phyloP scores from a whole-genome alignment of 2,888 invertebrate genomes.

The Drosophila dives region DNA sequence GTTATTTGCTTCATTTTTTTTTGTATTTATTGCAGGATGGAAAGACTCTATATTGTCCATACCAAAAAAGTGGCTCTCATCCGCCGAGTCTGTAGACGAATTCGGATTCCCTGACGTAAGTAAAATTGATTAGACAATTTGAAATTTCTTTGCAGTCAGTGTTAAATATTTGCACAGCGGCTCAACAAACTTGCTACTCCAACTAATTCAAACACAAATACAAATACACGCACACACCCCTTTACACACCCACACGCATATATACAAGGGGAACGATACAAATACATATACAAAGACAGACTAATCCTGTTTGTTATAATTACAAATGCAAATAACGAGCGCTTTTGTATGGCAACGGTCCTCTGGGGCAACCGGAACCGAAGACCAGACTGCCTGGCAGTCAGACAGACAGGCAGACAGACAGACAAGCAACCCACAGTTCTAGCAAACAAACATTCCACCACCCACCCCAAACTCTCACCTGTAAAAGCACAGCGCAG shows the following conservation, averaged over 20 bases:
- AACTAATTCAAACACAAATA: constrained; percentile 72
- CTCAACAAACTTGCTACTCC: constrained; percentile 63
- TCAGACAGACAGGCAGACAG: constrained; percentile 19
- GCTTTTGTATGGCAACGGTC: constrained; percentile 68
- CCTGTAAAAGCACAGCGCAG: constrained; percentile 66
- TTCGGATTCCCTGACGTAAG: constrained; percentile 85
- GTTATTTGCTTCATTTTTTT: background rate
- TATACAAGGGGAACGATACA: constrained; percentile 20
- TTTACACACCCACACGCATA: constrained; percentile 17
- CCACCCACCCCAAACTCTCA: constrained; percentile 27
- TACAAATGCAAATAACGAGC: constrained; percentile 83
- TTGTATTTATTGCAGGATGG: constrained; percentile 88
- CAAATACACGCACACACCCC: constrained; percentile 46
- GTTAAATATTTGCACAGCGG: constrained; percentile 63
- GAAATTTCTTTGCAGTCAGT: constrained; percentile 45
- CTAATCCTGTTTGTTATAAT: constrained; percentile 84
- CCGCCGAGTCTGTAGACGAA: constrained; percentile 84
- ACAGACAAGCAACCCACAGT: constrained; percentile 38
- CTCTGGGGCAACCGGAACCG: constrained; percentile 53
- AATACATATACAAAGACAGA: constrained; percentile 47
- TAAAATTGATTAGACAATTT: constrained; percentile 73
- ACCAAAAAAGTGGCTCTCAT: constrained; percentile 89
- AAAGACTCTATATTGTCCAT: constrained; percentile 89
- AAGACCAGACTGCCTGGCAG: constrained; percentile 45
- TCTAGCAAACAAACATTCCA: constrained; percentile 53